Evolutionary conservation across 1,140 invertebrate genomes (phyloP), one percentile per base, ranked within the genome.

Genomic region (Ceratosolen solmsi): DNA sequence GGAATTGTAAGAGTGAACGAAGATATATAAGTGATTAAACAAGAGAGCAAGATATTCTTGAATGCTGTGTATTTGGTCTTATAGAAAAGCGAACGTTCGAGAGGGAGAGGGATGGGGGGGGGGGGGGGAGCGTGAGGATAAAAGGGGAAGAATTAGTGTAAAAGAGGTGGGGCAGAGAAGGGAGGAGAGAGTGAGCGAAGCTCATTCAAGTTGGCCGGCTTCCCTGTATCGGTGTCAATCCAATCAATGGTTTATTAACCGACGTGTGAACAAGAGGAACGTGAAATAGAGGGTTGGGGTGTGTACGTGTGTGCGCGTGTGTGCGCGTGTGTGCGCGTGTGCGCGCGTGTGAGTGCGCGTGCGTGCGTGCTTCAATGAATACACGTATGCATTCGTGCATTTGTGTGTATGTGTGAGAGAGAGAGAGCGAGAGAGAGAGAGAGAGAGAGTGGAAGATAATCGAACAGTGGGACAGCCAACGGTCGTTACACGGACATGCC

Each of bases 231-330:
- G 85, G 88, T 89, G 89, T 89, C 87, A 89, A 89, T 89, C 89
- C 87, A 90, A 90, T 90, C 88, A 89, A 89, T 89, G 87, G 85
- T 89, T 90, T 90, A 89, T 90, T 89, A 90, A 89, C 87, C 86
- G 86, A 84, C 85, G 88, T 85, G 86, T 86, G 88, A 88, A 88
- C 86, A 80, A 86, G 84, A 82, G 82, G 80, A 68, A 63, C 74
- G 46, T n/a, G 54, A 38, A 30, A 71, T 30, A 84, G 80, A 82
- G 82, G 82, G 51, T 41, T 65, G 49, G 80, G 36, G 60, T 27
- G 60, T 2, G 20, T 7, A 38, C 20, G 38, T 36, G n/a, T n/a
- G n/a, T n/a, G n/a, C n/a, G n/a, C n/a, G n/a, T n/a, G n/a, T n/a
- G n/a, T n/a, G n/a, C n/a, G n/a, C n/a, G n/a, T n/a, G n/a, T n/a